phyloP scores from a whole-genome alignment of 2,888 invertebrate species.

The Cheilosia urbana region DNA sequence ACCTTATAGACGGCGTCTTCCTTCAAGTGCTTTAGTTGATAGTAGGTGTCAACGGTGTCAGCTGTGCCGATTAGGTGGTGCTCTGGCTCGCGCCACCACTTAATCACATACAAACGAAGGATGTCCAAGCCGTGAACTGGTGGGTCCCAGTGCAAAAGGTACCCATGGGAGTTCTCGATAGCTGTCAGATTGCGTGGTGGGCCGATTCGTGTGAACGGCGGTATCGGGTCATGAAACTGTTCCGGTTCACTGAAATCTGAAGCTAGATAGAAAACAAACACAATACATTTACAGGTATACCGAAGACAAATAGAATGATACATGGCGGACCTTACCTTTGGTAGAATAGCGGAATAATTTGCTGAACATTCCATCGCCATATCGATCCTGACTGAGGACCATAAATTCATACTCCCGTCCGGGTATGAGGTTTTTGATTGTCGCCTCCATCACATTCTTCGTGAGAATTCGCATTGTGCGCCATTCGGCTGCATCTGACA shows the following conservation, averaged over 20 bases:
- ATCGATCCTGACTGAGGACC: conserved; percentile 93
- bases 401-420: conserved; percentile 94
- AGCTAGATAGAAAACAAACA: conserved; percentile 27
- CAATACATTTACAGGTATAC: not conserved
- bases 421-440: conserved; percentile 90
- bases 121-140: conserved; percentile 86
- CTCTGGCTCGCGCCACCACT: conserved; percentile 89
- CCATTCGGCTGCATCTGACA: conserved; percentile 91
- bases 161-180: conserved; percentile 89
- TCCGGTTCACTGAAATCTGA: conserved; percentile 70
- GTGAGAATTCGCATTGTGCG: conserved; percentile 91
- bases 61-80: conserved; percentile 87
- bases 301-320: conserved; percentile 52
- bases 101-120: conserved; percentile 87
- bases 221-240: conserved; percentile 77
- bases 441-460: conserved; percentile 90
- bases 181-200: conserved; percentile 89
- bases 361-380: conserved; percentile 95
- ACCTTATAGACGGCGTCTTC: conserved; percentile 91
- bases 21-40: conserved; percentile 88
- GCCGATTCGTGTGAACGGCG: conserved; percentile 84
- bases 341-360: conserved; percentile 91
- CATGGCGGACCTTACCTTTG: conserved; percentile 83
- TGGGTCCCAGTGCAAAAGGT: conserved; percentile 90
- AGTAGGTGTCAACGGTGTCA: conserved; percentile 89